Conservation (phyloP, 2,888 invertebrate species). For the Cynaeus angustus region DNA sequence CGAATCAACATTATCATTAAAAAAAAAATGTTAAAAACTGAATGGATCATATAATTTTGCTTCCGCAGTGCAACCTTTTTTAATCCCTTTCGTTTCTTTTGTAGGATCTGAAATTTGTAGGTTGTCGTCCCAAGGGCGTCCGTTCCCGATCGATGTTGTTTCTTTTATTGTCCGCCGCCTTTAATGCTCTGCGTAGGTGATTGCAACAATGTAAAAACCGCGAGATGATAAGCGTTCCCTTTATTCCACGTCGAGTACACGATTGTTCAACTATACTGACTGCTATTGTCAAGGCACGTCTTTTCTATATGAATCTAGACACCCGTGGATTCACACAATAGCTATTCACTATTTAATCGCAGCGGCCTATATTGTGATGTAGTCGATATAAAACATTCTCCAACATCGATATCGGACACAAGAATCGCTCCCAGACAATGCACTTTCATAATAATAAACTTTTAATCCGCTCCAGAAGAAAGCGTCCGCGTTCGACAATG, state of each 20-base stretch:
- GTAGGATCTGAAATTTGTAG: too few species aligned
- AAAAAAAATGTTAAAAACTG: too few species aligned
- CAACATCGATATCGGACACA: conserved; percentile 52
- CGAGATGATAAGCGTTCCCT: conserved; percentile 52
- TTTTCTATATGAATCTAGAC: conserved; percentile 63
- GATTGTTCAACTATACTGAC: conserved; percentile 61
- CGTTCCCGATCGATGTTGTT: conserved; percentile 31
- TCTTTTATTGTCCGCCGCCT: conserved; percentile 47
- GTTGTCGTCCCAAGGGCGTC: too few species aligned
- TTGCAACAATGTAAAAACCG: conserved; percentile 56
- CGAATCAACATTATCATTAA: too few species aligned
- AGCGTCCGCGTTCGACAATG: conserved; percentile 44
- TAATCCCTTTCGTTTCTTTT: too few species aligned
- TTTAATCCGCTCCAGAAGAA: conserved; percentile 50
- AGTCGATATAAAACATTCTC: conserved; percentile 63
- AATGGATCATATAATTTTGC: too few species aligned
- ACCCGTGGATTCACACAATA: conserved; percentile 64
- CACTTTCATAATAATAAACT: conserved; percentile 52
- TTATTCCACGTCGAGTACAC: conserved; percentile 56
- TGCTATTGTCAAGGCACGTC: conserved; percentile 63
- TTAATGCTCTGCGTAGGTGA: conserved; percentile 52
- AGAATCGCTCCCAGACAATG: conserved; percentile 50
- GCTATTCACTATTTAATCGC: conserved; percentile 66
- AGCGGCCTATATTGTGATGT: conserved; percentile 63
- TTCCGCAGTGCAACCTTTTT: too few species aligned